These are phyloP conservation scores for Coelogynopora nodosa DNA, from an alignment of 2,888 invertebrate genomes.

Conservation along the genomic window DNA sequence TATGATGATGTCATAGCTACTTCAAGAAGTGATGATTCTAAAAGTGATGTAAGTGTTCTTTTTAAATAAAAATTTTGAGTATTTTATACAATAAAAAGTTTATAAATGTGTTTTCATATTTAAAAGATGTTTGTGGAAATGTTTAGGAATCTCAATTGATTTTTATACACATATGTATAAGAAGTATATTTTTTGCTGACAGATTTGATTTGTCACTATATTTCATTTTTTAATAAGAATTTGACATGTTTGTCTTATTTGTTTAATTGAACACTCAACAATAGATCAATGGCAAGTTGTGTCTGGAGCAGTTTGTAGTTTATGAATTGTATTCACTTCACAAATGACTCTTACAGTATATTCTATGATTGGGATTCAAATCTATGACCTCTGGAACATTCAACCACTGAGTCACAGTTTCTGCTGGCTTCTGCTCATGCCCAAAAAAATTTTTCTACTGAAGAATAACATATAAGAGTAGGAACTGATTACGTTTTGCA, in stretches of 20 bases:
- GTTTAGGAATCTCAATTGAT: no score
- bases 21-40: slow-evolving; percentile 67
- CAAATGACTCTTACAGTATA: not conserved
- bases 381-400: no score
- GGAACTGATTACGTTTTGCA: no score
- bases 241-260: not conserved
- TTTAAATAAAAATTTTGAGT: not conserved
- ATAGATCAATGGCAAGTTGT: not conserved
- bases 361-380: no score
- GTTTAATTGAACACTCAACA: not conserved
- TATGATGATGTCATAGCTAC: slow-evolving; percentile 91
- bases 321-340: not conserved
- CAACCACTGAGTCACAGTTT: no score
- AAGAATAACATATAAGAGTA: no score
- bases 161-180: not conserved
- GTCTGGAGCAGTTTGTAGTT: not conserved
- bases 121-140: no score
- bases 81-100: no score
- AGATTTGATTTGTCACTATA: not conserved
- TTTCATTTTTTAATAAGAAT: slow-evolving; percentile 28
- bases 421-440: no score
- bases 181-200: not conserved
- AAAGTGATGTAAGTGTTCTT: not conserved
- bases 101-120: no score
- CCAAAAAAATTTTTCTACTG: no score